Percentiles rank a stretch among this genome's conserved stretches.
phyloP scores from a whole-genome alignment of 2,797 vertebrate species.

The Chromis chromis region DNA sequence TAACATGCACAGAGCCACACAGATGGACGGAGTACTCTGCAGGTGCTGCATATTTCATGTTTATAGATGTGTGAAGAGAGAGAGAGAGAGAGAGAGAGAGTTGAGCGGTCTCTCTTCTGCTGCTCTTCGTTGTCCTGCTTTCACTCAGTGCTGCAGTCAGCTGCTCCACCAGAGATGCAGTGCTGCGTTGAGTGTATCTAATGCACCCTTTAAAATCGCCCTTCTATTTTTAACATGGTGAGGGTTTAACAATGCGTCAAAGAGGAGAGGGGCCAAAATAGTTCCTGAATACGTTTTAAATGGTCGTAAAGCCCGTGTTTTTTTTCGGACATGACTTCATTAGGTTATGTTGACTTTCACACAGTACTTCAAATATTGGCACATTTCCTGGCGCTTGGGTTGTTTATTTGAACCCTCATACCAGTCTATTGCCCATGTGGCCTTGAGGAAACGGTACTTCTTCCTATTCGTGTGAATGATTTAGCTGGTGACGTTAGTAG shows the following conservation, averaged over 20 bases:
- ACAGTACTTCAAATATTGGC: conserved; percentile 7
- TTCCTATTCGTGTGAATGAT: conserved; percentile 14
- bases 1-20: conserved; percentile 48
- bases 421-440: not conserved
- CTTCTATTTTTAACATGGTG: conserved; percentile 71
- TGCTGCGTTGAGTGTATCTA: conserved; percentile 75
- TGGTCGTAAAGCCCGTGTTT: conserved; percentile 12
- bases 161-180: conserved; percentile 64
- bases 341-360: conserved; percentile 17
- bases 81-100: conserved; percentile 9
- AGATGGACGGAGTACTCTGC: conserved; percentile 67
- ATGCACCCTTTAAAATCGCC: conserved; percentile 70
- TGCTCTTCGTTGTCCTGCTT: conserved; percentile 60
- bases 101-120: conserved; percentile 35
- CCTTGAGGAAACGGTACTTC: conserved; percentile 17
- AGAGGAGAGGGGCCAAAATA: conserved; percentile 20
- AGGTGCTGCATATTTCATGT: conserved; percentile 84
- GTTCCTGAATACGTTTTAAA: conserved; percentile 22
- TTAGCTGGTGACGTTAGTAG: not conserved
- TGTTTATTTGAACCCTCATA: conserved; percentile 25
- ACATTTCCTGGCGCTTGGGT: not conserved
- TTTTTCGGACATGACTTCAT: conserved; percentile 9
- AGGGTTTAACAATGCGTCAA: conserved; percentile 53
- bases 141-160: conserved; percentile 63
- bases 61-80: conserved; percentile 63